Evolutionary conservation across 2,113 vertebrate species (phyloP), one percentile per base, ranked within the genome.

Genomic region (Pygoscelis adeliae): DNA sequence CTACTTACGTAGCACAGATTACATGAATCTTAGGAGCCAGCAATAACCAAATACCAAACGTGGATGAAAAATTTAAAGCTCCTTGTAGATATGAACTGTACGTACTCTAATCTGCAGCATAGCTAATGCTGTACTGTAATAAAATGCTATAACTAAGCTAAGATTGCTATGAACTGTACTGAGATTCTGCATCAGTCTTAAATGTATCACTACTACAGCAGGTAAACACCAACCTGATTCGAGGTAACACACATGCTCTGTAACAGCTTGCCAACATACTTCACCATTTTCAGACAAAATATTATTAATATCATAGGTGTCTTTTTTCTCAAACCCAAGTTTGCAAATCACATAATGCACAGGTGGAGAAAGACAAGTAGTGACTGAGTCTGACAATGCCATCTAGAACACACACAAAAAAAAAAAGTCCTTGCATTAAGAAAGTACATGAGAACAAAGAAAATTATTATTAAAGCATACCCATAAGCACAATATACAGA

Each of bases 331-430:
- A 96, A 98, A 97, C 65, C 98, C 98, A 50, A 98, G 87, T 85
- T 96, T 80, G 81, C 98, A 99, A 72, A 99, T 96, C 14, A 72
- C 71, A 10, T 98, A 97, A 78, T 98, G 94, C 32, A 99, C 98
- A 6, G 90, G 38, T 32, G 97, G 90, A 77, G 98, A 99, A 90
- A 98, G 98, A 72, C 98, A 99, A 36, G 98, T 99, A 50, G 95
- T 80, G 30, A 97, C 12, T 0, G 58, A 62, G 23, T 89, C 92
- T 32, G 50, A 74, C 42, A 38, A 47, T 0, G 77, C 62, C 86
- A 98, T 96, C 98, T 98, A 86, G 83, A 98, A 97, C 12, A 91
- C 8, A 90, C 44, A 95, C 18, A 83, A 3, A 66, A 7, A 70
- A 40, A 85, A 67, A 73, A 7, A 90, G 15, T 52, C 9, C 13